Evolutionary conservation across 2,888 invertebrate genomes (phyloP), one percentile per base, ranked within the genome.

Genomic region (Eupithecia abbreviata): DNA sequence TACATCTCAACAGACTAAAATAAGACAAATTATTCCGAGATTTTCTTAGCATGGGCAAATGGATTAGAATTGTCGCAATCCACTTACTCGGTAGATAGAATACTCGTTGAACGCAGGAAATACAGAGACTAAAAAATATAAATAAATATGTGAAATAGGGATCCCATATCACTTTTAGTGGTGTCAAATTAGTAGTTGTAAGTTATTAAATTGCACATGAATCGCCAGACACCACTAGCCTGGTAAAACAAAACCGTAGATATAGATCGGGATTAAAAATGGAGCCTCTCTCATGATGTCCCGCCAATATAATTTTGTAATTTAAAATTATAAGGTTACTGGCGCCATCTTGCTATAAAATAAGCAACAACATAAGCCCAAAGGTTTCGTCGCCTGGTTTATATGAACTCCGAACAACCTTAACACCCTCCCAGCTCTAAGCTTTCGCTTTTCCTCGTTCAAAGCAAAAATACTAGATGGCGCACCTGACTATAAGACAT

Each of bases 381-480:
- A 30, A 45, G 69, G n/a, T 45, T 47, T 69, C 69, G 47, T 45
- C 18, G 42, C 42, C 66, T 43, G 18, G 2, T 12, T 69, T 47
- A 9, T 47, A 30, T 47, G 30, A 18, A 47, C 18, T 12, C n/a
- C 47, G 9, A 67, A 68, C n/a, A 68, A 49, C 47, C 18, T n/a
- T 65, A 67, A 5, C 58, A 72, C 55, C 72, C 69, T 67, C 3
- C 3, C 30, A n/a, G 45, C 30, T 65, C 30, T 13, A 62, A 58
- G 58, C 73, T 78, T 73, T 71, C 71, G 76, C 66, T 74, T 78
- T 76, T 78, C 76, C 72, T 76, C 2, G 72, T 76, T 74, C 42
- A 2, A 13, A 55, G 13, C 18, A 45, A 3, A 67, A 30, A 42
- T 70, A 76, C 71, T 78, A 78, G 78, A 78, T 78, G 78, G 78